Evolutionary conservation across 2,888 invertebrate genomes (phyloP), one percentile per base, ranked within the genome.

Genomic region (Prenolepis imparis): DNA sequence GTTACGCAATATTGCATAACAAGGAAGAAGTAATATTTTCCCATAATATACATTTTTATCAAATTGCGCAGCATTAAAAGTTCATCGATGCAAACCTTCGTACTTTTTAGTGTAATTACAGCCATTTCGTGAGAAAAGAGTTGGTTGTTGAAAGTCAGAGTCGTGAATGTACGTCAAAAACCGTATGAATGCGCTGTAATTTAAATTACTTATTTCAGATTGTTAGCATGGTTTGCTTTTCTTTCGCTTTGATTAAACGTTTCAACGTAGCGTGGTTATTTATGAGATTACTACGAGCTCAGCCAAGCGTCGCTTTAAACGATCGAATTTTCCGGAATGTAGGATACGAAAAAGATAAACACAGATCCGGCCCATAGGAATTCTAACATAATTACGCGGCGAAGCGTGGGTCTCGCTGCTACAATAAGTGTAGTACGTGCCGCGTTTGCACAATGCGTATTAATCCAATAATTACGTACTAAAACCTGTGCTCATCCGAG

Each of bases 311-410:
- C 67, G 83, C 77, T 84, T 77, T 78, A 85, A 85, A 80, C 87
- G 87, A 87, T 87, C 85, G 85, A 85, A 87, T 87, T 83, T 83
- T 74, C 68, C 61, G 55, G 81, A 67, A 82, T 73, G 64, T 64
- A 57, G 73, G 81, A 82, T 66, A 81, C 77, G 81, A 84, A 83
- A 82, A 77, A 83, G 87, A 84, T 83, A 81, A 87, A 85, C 74
- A 77, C 57, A 48, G 57, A n/a, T n/a, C 59, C 44, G 64, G 82
- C 80, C 68, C 84, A 72, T 73, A 68, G 87, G 83, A 87, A 85
- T 83, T 87, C 85, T 87, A 87, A 87, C 83, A 81, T 83, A 87
- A 85, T 87, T 87, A 86, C 87, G 78, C 48, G 73, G 73, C 82
- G 82, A 64, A 41, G 63, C 63, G 73, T 63, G 80, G 70, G 72